Conservation (phyloP, 2,888 invertebrate genomes). For the Desoria tigrina region DNA sequence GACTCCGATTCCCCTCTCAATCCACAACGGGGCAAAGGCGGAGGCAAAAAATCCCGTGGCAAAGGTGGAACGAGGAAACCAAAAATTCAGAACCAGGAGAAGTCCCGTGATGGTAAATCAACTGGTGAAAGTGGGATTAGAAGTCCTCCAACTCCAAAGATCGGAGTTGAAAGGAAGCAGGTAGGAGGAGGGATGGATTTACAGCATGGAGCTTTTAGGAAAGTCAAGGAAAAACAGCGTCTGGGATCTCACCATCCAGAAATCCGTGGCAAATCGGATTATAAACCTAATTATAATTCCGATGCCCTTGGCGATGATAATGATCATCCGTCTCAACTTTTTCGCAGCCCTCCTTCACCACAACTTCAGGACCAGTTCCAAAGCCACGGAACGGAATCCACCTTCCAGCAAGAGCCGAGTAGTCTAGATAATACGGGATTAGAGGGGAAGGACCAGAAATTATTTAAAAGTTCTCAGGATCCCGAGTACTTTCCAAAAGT, state of each 20-base stretch:
- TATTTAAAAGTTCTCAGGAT: not conserved
- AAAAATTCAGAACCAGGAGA: not conserved
- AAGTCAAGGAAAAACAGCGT: slow-evolving; percentile 15
- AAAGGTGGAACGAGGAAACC: slow-evolving; percentile 1
- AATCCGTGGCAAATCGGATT: slow-evolving; percentile 1
- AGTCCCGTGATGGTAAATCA: not conserved
- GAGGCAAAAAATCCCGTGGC: not conserved
- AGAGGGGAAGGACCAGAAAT: not conserved
- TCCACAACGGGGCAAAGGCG: not conserved
- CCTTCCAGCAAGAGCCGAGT: too few species aligned
- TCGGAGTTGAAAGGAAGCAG: not conserved
- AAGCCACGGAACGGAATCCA: too few species aligned
- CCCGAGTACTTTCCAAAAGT: slow-evolving; percentile 4
- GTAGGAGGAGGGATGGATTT: not conserved
- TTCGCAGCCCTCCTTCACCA: not conserved
- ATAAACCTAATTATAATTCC: slow-evolving; percentile 6
- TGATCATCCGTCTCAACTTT: not conserved
- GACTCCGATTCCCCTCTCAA: too few species aligned
- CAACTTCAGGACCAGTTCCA: not conserved
- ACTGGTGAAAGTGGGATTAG: slow-evolving; percentile 7
- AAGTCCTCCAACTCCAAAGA: not conserved
- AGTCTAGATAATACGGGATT: not conserved
- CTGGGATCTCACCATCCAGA: not conserved
- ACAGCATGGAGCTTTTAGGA: slow-evolving; percentile 16
- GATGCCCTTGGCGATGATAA: slow-evolving; percentile 3